Percentiles rank a stretch among this genome's conserved stretches.
Conservation (phyloP, 2,888 invertebrate genomes). For the Plebejus anna region DNA sequence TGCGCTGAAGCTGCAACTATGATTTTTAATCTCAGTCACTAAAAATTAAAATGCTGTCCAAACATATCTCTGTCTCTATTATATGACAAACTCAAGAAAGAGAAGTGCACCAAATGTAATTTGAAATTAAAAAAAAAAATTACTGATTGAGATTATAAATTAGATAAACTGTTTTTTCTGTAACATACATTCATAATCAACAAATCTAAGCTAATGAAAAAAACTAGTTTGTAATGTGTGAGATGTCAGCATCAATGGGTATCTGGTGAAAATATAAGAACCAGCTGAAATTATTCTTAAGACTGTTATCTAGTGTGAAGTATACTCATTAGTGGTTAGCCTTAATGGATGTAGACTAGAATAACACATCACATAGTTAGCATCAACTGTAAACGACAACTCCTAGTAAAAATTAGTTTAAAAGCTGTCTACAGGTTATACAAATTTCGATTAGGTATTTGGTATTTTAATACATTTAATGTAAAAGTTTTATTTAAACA, state of each 20-base stretch:
- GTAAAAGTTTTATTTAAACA: not conserved
- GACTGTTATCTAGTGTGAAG: slow-evolving; percentile 27
- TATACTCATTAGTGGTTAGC: slow-evolving; percentile 27
- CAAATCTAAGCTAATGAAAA: not conserved
- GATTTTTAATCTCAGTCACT: not conserved
- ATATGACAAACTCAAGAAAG: not conserved
- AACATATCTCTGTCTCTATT: not conserved
- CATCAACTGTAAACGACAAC: not conserved
- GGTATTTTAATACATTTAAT: not conserved
- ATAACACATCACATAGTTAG: slow-evolving; percentile 21
- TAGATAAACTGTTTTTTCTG: not conserved
- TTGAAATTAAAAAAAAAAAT: not conserved
- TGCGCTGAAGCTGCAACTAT: not conserved
- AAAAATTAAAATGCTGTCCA: not conserved
- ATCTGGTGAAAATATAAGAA: not conserved
- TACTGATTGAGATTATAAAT: not conserved
- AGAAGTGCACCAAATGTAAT: not conserved
- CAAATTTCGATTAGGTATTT: not conserved
- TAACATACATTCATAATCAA: not conserved
- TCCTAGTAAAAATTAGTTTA: not conserved
- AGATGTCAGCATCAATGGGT: not conserved
- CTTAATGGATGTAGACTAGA: slow-evolving; percentile 22
- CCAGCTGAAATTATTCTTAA: slow-evolving; percentile 20
- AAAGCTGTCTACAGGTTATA: not conserved
- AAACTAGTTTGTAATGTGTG: not conserved